Conservation (phyloP, 2,113 vertebrate genomes). For the Notothenia rossii region DNA sequence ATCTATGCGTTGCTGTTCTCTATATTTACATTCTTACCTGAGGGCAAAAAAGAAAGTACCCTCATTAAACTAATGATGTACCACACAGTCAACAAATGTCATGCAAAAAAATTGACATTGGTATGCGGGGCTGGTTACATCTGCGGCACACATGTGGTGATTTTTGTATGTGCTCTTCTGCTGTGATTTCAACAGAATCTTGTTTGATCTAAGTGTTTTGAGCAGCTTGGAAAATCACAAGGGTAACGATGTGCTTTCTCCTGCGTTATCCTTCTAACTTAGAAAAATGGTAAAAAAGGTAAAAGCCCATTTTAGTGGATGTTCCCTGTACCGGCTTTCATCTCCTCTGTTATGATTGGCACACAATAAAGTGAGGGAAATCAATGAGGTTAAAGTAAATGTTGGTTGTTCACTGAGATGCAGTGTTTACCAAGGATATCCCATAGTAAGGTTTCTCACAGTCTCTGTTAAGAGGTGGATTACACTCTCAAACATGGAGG, state of each 20-base stretch:
- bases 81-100: not conserved
- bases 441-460: not conserved
- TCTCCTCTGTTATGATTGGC: not conserved
- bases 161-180: slow-evolving; percentile 19
- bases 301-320: not conserved
- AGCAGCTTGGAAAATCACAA: not conserved
- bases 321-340: not conserved
- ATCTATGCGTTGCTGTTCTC: not conserved
- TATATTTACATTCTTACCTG: not conserved
- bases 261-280: not conserved
- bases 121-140: too few species aligned
- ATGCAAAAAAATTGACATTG: not conserved
- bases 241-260: not conserved
- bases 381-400: not conserved
- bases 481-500: slow-evolving; percentile 28
- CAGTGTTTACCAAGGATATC: not conserved
- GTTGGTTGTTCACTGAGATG: not conserved
- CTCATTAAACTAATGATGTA: not conserved
- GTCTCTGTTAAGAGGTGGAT: not conserved
- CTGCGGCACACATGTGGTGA: not conserved
- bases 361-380: not conserved
- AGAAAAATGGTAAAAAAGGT: not conserved
- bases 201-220: not conserved
- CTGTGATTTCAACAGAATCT: not conserved
- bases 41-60: not conserved